These are phyloP conservation scores for Drosophila tsacasi DNA, from an alignment of 1,140 invertebrate genomes.

Conservation along the genomic window DNA sequence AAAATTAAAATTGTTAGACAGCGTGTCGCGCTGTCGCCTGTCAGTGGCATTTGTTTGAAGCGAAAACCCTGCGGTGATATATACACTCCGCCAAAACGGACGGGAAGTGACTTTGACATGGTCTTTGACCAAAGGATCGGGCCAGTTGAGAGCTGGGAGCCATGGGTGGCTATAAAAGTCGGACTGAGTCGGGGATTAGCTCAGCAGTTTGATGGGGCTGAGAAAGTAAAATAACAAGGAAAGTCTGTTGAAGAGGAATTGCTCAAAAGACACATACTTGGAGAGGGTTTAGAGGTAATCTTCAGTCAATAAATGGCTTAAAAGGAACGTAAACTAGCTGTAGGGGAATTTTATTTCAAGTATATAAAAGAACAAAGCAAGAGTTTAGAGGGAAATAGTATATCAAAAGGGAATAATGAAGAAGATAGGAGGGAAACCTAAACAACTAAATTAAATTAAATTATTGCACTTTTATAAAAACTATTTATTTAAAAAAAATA, in stretches of 20 bases:
- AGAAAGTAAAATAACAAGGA: slow-evolving; percentile 28
- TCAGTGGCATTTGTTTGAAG: slow-evolving; percentile 67
- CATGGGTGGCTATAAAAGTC: slow-evolving; percentile 28
- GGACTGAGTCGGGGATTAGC: slow-evolving; percentile 35
- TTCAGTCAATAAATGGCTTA: slow-evolving; percentile 5
- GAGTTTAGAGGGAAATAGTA: neutral
- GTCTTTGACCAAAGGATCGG: slow-evolving; percentile 28
- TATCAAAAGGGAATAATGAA: neutral
- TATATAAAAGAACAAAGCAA: too few species aligned
- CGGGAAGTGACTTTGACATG: slow-evolving; percentile 41
- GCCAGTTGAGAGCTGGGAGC: neutral
- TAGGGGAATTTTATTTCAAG: neutral
- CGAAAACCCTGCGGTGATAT: slow-evolving; percentile 66
- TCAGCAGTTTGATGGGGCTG: slow-evolving; percentile 35
- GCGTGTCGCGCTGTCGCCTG: slow-evolving; percentile 80
- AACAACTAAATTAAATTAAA: too few species aligned
- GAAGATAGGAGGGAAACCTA: neutral
- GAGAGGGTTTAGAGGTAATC: slow-evolving; percentile 11
- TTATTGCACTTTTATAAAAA: neutral
- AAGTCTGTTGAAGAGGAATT: slow-evolving; percentile 21
- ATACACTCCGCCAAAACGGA: slow-evolving; percentile 36
- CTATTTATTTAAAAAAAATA: neutral
- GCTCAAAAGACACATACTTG: slow-evolving; percentile 5
- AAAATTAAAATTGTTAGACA: slow-evolving; percentile 83
- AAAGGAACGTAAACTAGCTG: neutral